Evolutionary conservation across 2,113 vertebrate species (phyloP).

Genomic region (Heterotilapia buettikoferi): DNA sequence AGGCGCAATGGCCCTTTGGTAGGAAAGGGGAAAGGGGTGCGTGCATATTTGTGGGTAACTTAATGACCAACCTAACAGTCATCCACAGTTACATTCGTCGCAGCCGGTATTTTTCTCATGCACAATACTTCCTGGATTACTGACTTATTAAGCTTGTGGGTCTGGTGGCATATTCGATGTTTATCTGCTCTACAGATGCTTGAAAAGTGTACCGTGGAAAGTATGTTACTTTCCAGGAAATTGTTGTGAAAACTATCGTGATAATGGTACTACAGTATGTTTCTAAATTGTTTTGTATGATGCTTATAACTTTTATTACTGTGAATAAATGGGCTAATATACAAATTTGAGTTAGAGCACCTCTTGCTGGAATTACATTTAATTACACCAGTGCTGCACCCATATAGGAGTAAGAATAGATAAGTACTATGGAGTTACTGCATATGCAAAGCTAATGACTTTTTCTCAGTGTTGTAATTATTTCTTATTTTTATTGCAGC

Average conservation of each 20-base stretch:
- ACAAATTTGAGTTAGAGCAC: not conserved
- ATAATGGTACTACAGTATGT: not conserved
- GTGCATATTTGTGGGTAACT: not conserved
- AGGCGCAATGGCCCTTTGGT: conserved; percentile 10
- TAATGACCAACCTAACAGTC: not conserved
- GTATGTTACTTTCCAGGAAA: not conserved
- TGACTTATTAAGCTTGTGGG: not conserved
- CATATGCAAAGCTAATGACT: not conserved
- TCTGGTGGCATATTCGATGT: not conserved
- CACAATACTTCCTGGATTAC: not conserved
- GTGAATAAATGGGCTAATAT: not conserved
- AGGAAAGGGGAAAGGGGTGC: not conserved
- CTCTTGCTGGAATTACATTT: not conserved
- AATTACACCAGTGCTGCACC: not conserved
- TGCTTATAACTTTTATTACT: not conserved
- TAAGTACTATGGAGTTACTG: not conserved
- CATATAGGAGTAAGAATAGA: not conserved
- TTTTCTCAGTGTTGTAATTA: not conserved
- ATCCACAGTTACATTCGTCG: not conserved
- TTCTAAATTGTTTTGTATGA: not conserved
- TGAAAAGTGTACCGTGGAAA: not conserved
- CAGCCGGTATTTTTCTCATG: not conserved
- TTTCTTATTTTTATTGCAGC: not conserved
- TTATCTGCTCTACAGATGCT: not conserved
- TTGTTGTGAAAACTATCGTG: not conserved